A percentile compares a stretch with the other conserved stretches of the same genome.
Conservation (phyloP, 2,888 invertebrate species). For the Ophion obscuratus region DNA sequence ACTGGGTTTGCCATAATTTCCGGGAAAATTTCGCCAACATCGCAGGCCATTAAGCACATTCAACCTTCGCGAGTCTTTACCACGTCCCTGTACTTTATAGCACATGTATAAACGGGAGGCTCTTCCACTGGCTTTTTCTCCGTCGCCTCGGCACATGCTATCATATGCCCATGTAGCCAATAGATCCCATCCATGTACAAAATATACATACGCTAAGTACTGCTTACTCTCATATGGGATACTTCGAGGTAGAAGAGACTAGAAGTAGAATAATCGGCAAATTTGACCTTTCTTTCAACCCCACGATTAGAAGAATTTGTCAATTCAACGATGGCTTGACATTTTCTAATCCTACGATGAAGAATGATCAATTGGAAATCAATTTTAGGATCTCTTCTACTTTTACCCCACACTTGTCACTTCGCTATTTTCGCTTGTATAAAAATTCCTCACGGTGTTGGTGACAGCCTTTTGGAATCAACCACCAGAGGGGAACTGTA, state of each 20-base stretch:
- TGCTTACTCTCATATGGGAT: neutral
- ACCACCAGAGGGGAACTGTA: neutral
- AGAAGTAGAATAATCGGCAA: neutral
- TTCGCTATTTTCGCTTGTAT: neutral
- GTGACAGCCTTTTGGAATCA: neutral
- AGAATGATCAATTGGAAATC: neutral
- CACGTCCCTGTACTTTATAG: constrained; percentile 53
- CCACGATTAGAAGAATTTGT: neutral
- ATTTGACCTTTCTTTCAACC: neutral
- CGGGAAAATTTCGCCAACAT: constrained; percentile 80
- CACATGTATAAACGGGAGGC: constrained; percentile 29
- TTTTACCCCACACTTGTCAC: neutral
- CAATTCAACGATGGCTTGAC: neutral
- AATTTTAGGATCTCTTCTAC: neutral
- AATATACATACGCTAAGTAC: constrained; percentile 7
- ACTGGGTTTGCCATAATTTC: constrained; percentile 75
- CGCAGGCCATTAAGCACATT: constrained; percentile 78
- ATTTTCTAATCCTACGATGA: neutral
- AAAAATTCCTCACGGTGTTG: neutral
- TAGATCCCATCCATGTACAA: constrained; percentile 21
- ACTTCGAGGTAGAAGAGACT: neutral
- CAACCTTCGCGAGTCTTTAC: constrained; percentile 66
- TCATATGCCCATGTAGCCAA: constrained; percentile 24
- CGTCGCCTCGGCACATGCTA: constrained; percentile 32
- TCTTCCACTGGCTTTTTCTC: neutral